Base-by-base conservation (phyloP, 92 coral and sea anemone species). In the Anthopleura xanthogrammica region DNA sequence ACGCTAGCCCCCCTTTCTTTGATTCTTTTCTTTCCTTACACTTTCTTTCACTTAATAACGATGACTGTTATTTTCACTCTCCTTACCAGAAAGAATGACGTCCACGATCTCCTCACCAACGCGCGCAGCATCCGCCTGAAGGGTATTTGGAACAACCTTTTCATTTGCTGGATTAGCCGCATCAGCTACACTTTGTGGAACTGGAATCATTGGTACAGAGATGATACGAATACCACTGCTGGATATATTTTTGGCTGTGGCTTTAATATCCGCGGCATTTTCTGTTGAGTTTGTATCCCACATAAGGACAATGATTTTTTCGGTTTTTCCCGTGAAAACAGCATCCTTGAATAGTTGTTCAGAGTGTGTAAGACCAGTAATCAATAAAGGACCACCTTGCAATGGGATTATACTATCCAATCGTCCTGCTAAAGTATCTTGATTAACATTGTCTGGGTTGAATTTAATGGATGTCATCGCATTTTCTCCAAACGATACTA, bases 201-300 rank as follows among this genome's bases (percentile, higher is more conserved):
- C 73, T 19, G 72, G 40, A 16, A 73, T 83, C 86, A 83, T 83
- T 16, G 86, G 86, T 14, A 23, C 80, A 72, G 80, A 62, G 29
- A 83, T 83, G 22, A 83, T 43, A 55, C 86, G 80, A 83, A 83
- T 75, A 39, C 20, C 41, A 16, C 75, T 57, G 41, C 23, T 57
- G 56, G 72, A 43, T 23, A 83, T 41, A 41, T 24, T 75, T 41
- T 75, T 83, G 17, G 86, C 86, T 23, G 80, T 77, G 52, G 36
- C 60, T 41, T 77, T 83, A 6, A 83, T 56, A 20, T 83, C 80
- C 22, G 58, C 80, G 1, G 79, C 74, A 74, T 73, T 83, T 56
- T 83, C 86, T 3, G 86, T 73, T 16, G 86, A 83, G 41, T 75
- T 73, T 43, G 74, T 83, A 46, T 83, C 78, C 86, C 86, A 83